These are phyloP conservation scores for Neodontobutis hainanensis DNA, from an alignment of 2,113 vertebrate genomes.

Conservation along the genomic window DNA sequence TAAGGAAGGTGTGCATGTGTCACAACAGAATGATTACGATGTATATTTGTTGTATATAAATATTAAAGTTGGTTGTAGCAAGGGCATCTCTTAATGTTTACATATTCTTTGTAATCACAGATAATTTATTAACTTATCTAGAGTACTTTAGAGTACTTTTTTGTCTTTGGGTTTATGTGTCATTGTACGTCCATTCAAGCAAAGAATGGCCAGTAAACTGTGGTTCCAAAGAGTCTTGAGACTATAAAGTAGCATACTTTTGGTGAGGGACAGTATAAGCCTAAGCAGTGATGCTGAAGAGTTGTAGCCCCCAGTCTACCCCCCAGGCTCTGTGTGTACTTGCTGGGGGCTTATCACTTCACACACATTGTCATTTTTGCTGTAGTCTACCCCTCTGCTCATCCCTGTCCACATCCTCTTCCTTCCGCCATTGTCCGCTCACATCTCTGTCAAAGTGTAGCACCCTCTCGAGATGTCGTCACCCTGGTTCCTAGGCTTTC, in stretches of 20 bases:
- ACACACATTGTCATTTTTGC: constrained; percentile 66
- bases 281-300: constrained; percentile 52
- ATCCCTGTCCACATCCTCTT: constrained; percentile 29
- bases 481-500: constrained; percentile 58
- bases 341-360: constrained; percentile 62
- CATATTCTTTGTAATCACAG: background rate
- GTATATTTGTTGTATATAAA: too few relatives aligned
- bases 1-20: constrained; percentile 44
- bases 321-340: constrained; percentile 47
- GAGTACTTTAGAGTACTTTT: background rate
- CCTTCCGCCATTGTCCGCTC: constrained; percentile 22
- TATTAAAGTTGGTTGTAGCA: too few relatives aligned
- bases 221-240: constrained; percentile 7
- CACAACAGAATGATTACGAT: constrained; percentile 12
- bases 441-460: constrained; percentile 18
- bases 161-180: background rate
- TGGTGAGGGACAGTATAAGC: constrained; percentile 33
- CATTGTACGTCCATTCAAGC: background rate
- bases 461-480: constrained; percentile 67
- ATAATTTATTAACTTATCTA: too few relatives aligned
- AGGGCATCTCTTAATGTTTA: background rate
- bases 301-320: constrained; percentile 60
- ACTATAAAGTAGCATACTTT: constrained; percentile 5
- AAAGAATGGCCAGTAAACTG: background rate
- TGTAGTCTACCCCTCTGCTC: constrained; percentile 24